These are phyloP conservation scores for Drosophila pullipes DNA, from an alignment of 2,888 invertebrate genomes.

Conservation along the genomic window DNA sequence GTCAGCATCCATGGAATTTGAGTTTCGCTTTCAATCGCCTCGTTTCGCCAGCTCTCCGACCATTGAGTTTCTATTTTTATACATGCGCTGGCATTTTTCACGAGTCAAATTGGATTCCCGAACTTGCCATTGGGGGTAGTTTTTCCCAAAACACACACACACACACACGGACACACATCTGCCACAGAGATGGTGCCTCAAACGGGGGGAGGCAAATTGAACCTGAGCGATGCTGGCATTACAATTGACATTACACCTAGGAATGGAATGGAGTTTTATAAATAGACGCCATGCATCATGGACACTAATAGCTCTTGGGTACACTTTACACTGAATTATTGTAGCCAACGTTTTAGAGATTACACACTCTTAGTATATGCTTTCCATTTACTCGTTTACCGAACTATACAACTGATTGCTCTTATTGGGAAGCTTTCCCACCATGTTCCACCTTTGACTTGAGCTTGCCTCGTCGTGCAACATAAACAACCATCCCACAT, in stretches of 20 bases:
- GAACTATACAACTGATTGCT: neutral
- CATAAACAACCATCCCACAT: slow-evolving; percentile 41
- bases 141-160: slow-evolving; percentile 25
- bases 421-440: slow-evolving; percentile 1
- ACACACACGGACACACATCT: slow-evolving; percentile 54
- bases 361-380: slow-evolving; percentile 3
- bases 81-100: slow-evolving; percentile 61
- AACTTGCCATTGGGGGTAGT: slow-evolving; percentile 58
- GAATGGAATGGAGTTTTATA: slow-evolving; percentile 43
- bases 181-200: slow-evolving; percentile 29
- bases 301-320: slow-evolving; percentile 54
- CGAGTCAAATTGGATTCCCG: slow-evolving; percentile 67
- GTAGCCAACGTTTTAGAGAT: slow-evolving; percentile 27
- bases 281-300: slow-evolving; percentile 43
- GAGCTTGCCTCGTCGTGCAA: slow-evolving; percentile 7
- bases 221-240: slow-evolving; percentile 62
- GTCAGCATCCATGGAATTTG: slow-evolving; percentile 55
- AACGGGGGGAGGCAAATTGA: slow-evolving; percentile 60
- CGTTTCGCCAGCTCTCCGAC: slow-evolving; percentile 36
- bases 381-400: neutral
- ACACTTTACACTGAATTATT: slow-evolving; percentile 65
- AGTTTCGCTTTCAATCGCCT: slow-evolving; percentile 56
- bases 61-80: slow-evolving; percentile 66
- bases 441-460: slow-evolving; percentile 24
- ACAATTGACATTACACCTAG: slow-evolving; percentile 67